phyloP scores from a whole-genome alignment of 1,140 invertebrate species.

The Aphelenchoides besseyi region DNA sequence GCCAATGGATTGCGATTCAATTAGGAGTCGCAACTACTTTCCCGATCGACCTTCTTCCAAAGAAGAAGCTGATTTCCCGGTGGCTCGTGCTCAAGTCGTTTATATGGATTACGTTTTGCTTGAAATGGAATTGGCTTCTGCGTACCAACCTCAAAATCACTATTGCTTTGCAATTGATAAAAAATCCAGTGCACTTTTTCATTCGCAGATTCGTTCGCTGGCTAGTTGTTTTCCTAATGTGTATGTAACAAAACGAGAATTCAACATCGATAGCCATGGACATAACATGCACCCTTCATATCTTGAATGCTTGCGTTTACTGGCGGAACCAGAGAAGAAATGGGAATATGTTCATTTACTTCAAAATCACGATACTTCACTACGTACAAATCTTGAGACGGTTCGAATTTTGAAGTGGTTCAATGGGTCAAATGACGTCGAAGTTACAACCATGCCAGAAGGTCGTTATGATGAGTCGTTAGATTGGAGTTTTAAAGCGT shows the following conservation, averaged over 20 bases:
- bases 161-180: conserved; percentile 48
- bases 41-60: conserved; percentile 12
- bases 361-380: conserved; percentile 42
- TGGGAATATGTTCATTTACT: conserved; percentile 38
- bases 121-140: conserved; percentile 38
- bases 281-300: conserved; percentile 31
- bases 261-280: conserved; percentile 29
- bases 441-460: conserved; percentile 16
- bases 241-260: too few species aligned
- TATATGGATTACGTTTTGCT: conserved; percentile 45
- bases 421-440: conserved; percentile 49
- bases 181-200: conserved; percentile 33
- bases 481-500: conserved; percentile 16
- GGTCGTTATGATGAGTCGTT: not conserved
- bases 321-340: not conserved
- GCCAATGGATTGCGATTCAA: conserved; percentile 25
- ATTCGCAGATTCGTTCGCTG: conserved; percentile 27
- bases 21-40: conserved; percentile 28
- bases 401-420: conserved; percentile 44
- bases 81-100: conserved; percentile 37
- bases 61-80: conserved; percentile 35
- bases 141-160: conserved; percentile 44
- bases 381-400: conserved; percentile 40
- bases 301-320: conserved; percentile 28
- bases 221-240: conserved; percentile 45